Percentiles rank a stretch among this genome's conserved stretches.
These are phyloP conservation scores for Tinamus guttatus DNA, from an alignment of 2,113 vertebrate species.

Conservation along the genomic window DNA sequence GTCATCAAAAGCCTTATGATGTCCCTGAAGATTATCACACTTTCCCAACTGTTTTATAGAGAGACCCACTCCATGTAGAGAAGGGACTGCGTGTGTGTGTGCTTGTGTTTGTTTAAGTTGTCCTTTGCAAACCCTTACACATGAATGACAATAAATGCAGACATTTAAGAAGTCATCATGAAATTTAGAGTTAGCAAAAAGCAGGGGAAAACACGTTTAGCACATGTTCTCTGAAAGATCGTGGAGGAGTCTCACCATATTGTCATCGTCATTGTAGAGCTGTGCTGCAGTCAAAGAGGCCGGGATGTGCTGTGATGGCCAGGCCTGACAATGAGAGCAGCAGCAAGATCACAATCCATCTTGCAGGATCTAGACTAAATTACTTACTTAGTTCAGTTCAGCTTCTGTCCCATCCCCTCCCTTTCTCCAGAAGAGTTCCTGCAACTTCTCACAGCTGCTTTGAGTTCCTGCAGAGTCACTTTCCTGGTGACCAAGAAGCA, in stretches of 20 bases:
- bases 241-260: background rate
- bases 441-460: background rate
- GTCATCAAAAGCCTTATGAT: background rate
- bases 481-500: background rate
- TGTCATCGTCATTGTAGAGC: background rate
- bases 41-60: background rate
- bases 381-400: background rate
- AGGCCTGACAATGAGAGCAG: background rate
- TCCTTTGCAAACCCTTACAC: background rate
- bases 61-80: background rate
- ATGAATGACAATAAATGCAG: background rate
- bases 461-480: background rate
- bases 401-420: background rate
- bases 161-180: background rate
- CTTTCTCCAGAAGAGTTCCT: background rate
- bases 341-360: background rate
- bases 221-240: background rate
- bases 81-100: background rate
- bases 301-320: background rate
- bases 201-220: background rate
- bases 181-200: background rate
- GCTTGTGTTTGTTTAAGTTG: background rate
- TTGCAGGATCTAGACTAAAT: background rate
- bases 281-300: background rate
- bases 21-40: fast-evolving